These are phyloP conservation scores for Melanocharis versteri DNA, from an alignment of 2,113 vertebrate species.

Conservation along the genomic window DNA sequence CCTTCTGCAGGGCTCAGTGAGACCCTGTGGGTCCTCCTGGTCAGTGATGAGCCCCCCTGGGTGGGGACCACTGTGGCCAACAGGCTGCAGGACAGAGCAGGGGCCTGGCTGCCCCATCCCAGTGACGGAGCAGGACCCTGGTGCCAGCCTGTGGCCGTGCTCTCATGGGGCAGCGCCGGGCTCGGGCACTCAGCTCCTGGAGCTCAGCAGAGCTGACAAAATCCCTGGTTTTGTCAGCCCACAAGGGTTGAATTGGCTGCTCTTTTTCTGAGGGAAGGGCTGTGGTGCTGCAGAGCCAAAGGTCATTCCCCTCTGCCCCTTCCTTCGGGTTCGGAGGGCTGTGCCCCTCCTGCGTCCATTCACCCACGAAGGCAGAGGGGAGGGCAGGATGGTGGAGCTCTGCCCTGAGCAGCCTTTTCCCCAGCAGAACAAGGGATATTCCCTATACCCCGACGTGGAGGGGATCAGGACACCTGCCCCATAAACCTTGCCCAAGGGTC, in stretches of 20 bases:
- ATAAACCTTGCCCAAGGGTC: fast-evolving
- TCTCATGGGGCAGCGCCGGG: fast-evolving
- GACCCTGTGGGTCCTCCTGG: not conserved
- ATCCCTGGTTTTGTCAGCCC: not conserved
- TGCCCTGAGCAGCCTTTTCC: not conserved
- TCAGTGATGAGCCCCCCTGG: not conserved
- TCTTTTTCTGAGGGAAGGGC: not conserved
- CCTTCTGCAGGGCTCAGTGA: not conserved
- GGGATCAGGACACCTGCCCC: not conserved
- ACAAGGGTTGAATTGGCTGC: not conserved
- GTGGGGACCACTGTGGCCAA: fast-evolving
- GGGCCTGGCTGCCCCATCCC: fast-evolving
- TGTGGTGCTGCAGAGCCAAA: not conserved
- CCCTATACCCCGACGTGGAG: fast-evolving
- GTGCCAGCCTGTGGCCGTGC: not conserved
- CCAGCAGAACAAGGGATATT: not conserved
- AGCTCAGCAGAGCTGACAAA: not conserved
- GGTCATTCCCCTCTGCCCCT: not conserved
- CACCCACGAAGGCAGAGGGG: not conserved
- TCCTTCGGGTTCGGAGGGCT: not conserved
- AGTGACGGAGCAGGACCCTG: fast-evolving
- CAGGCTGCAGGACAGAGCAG: not conserved
- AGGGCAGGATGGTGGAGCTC: not conserved
- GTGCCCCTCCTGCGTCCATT: not conserved
- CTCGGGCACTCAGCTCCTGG: not conserved